phyloP scores from a whole-genome alignment of 2,888 invertebrate genomes.

The Acrobasis consociella region DNA sequence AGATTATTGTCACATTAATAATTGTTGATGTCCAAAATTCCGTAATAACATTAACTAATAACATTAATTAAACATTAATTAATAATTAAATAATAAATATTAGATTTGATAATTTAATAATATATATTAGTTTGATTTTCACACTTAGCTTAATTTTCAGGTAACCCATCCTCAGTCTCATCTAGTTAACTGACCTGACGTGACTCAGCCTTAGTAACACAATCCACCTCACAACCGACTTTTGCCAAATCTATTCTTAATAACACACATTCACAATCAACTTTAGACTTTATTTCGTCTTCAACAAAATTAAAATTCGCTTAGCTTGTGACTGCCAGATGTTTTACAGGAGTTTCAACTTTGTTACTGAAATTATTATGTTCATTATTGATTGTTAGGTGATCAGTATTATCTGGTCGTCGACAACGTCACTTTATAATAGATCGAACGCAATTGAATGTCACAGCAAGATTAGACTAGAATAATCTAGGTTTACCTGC shows the following conservation, averaged over 20 bases:
- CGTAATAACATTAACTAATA: no score
- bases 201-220: conserved; percentile 38
- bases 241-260: conserved; percentile 44
- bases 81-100: no score
- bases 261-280: conserved; percentile 20
- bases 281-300: conserved; percentile 2
- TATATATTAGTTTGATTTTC: neutral
- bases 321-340: neutral
- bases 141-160: neutral
- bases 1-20: no score
- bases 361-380: neutral
- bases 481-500: conserved; percentile 28
- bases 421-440: conserved; percentile 33
- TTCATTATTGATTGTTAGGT: neutral
- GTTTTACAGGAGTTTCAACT: conserved; percentile 10
- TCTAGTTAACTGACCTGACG: conserved; percentile 37
- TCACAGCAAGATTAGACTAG: conserved; percentile 25
- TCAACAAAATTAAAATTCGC: neutral
- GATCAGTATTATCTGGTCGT: conserved; percentile 23
- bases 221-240: conserved; percentile 35
- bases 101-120: no score
- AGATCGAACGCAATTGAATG: conserved; percentile 37
- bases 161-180: conserved; percentile 11
- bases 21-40: no score
- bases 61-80: no score